Evolutionary conservation across 2,888 invertebrate genomes (phyloP).

Genomic region (Cremastobaeus sp.): DNA sequence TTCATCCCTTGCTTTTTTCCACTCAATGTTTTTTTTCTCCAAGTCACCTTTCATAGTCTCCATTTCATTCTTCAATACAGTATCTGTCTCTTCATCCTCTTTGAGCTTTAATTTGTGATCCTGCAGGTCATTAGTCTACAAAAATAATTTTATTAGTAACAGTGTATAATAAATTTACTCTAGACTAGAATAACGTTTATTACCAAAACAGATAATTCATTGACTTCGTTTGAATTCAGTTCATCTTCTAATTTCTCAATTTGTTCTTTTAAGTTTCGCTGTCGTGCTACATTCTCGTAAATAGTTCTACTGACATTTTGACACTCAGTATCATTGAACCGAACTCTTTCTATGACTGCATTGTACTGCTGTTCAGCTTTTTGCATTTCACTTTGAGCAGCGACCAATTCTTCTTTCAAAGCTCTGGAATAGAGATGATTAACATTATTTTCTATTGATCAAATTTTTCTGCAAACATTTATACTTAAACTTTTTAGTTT

Average conservation of each 20-base stretch:
- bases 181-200: constrained; percentile 24
- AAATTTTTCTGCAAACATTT: no score
- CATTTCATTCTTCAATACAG: constrained; percentile 1
- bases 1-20: constrained; percentile 20
- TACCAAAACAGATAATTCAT: constrained; percentile 67
- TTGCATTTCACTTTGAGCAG: constrained; percentile 59
- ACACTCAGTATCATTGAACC: constrained; percentile 62
- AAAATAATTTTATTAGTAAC: background rate
- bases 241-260: constrained; percentile 69
- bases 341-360: constrained; percentile 61
- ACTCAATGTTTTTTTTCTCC: background rate
- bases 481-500: no score
- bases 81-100: constrained; percentile 4
- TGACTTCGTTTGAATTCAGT: constrained; percentile 56
- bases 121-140: constrained; percentile 22
- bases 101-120: constrained; percentile 19
- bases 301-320: constrained; percentile 61
- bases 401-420: constrained; percentile 68
- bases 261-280: constrained; percentile 60
- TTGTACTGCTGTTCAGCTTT: constrained; percentile 42
- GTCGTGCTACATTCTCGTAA: constrained; percentile 55
- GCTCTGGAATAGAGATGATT: constrained; percentile 56
- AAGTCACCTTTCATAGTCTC: constrained; percentile 13
- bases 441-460: no score
- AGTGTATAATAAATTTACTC: background rate